These are phyloP conservation scores for Hetaerina titia DNA, from an alignment of 2,888 invertebrate species.

Conservation along the genomic window DNA sequence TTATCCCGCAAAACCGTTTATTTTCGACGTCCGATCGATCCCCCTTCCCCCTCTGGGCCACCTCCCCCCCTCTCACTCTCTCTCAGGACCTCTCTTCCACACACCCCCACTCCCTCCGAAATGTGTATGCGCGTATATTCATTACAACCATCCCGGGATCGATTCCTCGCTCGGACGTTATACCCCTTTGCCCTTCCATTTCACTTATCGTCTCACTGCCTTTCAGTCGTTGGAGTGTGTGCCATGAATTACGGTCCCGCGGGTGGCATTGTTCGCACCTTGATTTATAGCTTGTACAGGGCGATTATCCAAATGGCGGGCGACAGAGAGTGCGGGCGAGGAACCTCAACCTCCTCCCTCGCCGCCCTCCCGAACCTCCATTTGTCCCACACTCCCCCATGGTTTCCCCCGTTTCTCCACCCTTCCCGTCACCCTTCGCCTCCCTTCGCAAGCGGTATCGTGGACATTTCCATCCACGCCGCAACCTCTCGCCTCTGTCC, in stretches of 20 bases:
- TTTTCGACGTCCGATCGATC: not conserved
- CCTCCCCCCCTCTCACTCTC: not conserved
- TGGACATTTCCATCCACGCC: conserved; percentile 36
- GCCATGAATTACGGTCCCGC: conserved; percentile 57
- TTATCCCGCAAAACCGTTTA: not conserved
- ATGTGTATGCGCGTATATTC: conserved; percentile 29
- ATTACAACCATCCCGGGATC: conserved; percentile 44
- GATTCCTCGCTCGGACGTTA: conserved; percentile 40
- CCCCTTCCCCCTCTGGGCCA: not conserved
- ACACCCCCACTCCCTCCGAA: not conserved
- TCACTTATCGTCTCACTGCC: conserved; percentile 65
- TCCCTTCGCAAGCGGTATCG: not conserved
- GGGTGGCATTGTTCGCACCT: conserved; percentile 64
- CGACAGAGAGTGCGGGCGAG: not conserved
- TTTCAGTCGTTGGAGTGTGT: conserved; percentile 52
- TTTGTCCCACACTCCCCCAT: not conserved
- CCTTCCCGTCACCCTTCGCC: not conserved
- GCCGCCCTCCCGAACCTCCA: not conserved
- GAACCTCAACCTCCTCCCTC: not conserved
- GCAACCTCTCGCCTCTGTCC: too few species aligned
- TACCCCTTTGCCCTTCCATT: conserved; percentile 62
- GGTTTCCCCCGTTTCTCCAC: not conserved
- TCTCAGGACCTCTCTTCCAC: not conserved
- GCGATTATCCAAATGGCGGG: conserved; percentile 65
- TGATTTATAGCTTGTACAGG: conserved; percentile 61